Evolutionary conservation across 1,140 invertebrate genomes (phyloP).

Genomic region (Atta colombica): DNA sequence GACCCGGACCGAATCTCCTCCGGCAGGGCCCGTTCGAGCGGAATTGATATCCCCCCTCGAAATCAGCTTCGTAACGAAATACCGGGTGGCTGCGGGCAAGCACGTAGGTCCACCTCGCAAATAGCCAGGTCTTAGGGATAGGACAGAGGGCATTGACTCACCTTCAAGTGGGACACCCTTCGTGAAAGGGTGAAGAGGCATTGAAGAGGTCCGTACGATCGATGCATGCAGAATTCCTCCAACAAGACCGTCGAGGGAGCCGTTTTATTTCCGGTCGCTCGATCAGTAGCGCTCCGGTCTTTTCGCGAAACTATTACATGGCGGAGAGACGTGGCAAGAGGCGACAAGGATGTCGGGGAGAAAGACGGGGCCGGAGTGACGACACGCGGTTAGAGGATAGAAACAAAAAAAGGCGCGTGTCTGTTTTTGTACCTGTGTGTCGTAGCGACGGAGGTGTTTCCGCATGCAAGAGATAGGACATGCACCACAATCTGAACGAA

Average conservation of each 20-base stretch:
- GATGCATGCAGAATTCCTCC: constrained; percentile 42
- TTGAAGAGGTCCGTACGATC: constrained; percentile 43
- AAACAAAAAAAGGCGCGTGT: constrained; percentile 49
- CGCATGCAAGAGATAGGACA: constrained; percentile 75
- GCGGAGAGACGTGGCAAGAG: constrained; percentile 41
- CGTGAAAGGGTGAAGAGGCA: constrained; percentile 41
- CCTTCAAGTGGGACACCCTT: constrained; percentile 46
- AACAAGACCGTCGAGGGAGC: constrained; percentile 40
- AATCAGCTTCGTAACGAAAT: constrained; percentile 73
- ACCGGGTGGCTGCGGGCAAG: constrained; percentile 32
- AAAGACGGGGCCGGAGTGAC: not conserved
- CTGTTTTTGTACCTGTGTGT: constrained; percentile 43
- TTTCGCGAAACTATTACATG: constrained; percentile 58
- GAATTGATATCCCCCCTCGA: constrained; percentile 66
- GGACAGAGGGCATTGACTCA: constrained; percentile 34
- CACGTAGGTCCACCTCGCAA: not conserved
- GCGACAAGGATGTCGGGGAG: not conserved
- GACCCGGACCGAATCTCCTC: constrained; percentile 33
- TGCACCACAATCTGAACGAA: constrained; percentile 76
- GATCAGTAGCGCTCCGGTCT: constrained; percentile 66
- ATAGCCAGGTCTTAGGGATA: constrained; percentile 14
- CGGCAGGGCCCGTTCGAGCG: constrained; percentile 51
- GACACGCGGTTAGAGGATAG: not conserved
- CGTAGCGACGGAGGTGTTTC: constrained; percentile 41
- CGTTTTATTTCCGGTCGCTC: constrained; percentile 74